Evolutionary conservation across 1,140 invertebrate genomes (phyloP).

Genomic region (Aphidius gifuensis): DNA sequence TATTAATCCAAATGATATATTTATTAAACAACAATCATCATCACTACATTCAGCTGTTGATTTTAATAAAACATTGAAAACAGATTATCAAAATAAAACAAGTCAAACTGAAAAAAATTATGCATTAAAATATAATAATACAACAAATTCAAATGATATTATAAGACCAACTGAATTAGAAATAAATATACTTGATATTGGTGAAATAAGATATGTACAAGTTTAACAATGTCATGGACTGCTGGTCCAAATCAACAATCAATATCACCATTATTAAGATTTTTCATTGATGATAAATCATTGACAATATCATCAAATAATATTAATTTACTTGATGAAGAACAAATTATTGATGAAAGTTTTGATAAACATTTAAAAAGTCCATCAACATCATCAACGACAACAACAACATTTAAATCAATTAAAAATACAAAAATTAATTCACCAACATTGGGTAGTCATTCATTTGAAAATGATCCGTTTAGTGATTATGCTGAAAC

Average conservation of each 20-base stretch:
- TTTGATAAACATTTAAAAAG: conserved; percentile 13
- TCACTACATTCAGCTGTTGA: conserved; percentile 46
- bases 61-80: conserved; percentile 33
- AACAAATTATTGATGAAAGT: background rate
- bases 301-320: conserved; percentile 20
- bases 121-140: conserved; percentile 47
- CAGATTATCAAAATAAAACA: conserved; percentile 27
- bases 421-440: conserved; percentile 11
- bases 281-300: conserved; percentile 39
- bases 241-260: conserved; percentile 42
- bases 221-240: conserved; percentile 49
- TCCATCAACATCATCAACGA: conserved; percentile 1
- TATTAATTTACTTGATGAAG: conserved; percentile 21
- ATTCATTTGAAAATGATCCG: conserved; percentile 22
- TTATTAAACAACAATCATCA: conserved; percentile 46
- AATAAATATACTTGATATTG: conserved; percentile 26
- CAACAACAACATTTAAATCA: background rate
- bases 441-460: conserved; percentile 23
- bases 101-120: conserved; percentile 45
- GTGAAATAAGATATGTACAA: conserved; percentile 36
- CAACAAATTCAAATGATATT: conserved; percentile 31
- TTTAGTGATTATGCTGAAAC: conserved; percentile 69
- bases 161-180: conserved; percentile 29
- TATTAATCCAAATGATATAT: conserved; percentile 32
- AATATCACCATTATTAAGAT: conserved; percentile 37